phyloP scores from a whole-genome alignment of 2,113 vertebrate species.

The Gopherus flavomarginatus region DNA sequence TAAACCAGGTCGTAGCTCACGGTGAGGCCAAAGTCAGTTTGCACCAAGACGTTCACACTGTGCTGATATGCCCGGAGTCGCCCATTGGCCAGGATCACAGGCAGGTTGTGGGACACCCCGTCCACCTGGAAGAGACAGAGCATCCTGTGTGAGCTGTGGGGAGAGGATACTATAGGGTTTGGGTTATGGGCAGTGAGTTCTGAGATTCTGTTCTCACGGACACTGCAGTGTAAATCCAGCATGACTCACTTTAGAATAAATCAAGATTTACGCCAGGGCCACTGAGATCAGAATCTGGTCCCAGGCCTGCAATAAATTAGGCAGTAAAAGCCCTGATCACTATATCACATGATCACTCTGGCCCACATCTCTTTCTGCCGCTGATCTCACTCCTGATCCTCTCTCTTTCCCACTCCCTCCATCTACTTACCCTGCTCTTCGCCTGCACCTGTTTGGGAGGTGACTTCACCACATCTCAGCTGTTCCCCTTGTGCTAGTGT shows the following conservation, averaged over 20 bases:
- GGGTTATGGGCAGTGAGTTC: neutral
- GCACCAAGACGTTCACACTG: conserved; percentile 14
- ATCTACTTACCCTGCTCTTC: neutral
- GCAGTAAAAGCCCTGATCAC: neutral
- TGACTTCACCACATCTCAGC: neutral
- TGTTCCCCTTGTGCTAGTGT: neutral
- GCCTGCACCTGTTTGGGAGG: neutral
- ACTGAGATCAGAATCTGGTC: neutral
- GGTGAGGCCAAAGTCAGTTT: conserved; percentile 61
- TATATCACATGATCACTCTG: neutral
- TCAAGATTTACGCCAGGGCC: neutral
- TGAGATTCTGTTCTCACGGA: neutral
- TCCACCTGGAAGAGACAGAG: conserved; percentile 66
- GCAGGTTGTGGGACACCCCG: conserved; percentile 57
- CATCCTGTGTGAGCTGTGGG: neutral
- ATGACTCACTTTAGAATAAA: neutral
- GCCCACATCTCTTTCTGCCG: neutral
- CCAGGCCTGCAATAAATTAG: rapidly evolving
- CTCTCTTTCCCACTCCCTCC: neutral
- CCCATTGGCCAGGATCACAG: conserved; percentile 17
- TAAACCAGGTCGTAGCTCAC: conserved; percentile 72
- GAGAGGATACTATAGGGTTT: neutral
- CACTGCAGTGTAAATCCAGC: neutral
- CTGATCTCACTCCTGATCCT: neutral
- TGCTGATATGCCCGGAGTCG: conserved; percentile 49